Evolutionary conservation across 2,888 invertebrate species (phyloP).

Genomic region (Phragmatobia fuliginosa): DNA sequence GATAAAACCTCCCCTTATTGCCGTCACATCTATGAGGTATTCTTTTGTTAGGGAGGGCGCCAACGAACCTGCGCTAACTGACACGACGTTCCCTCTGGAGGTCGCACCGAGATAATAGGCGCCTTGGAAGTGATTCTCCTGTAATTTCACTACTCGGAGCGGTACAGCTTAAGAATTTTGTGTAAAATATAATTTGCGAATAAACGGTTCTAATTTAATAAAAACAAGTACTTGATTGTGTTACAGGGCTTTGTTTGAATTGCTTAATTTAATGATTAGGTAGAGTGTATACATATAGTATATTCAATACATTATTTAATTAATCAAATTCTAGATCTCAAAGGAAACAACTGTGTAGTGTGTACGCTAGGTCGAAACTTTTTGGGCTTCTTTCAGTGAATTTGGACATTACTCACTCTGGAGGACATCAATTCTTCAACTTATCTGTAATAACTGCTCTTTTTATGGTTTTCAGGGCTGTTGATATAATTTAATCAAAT

Average conservation of each 20-base stretch:
- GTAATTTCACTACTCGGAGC: neutral
- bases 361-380: neutral
- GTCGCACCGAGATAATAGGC: neutral
- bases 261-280: neutral
- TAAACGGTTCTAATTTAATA: constrained; percentile 6
- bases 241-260: too few species aligned
- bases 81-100: neutral
- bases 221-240: neutral
- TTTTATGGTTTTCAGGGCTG: too few species aligned
- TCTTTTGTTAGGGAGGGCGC: constrained; percentile 20
- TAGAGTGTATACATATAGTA: neutral
- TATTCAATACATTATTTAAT: neutral
- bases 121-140: constrained; percentile 1
- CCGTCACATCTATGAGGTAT: neutral
- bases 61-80: constrained; percentile 8
- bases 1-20: constrained; percentile 10
- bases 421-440: too few species aligned
- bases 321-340: neutral
- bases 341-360: neutral
- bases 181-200: constrained; percentile 7
- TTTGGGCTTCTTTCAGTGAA: neutral
- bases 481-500: too few species aligned
- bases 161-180: neutral
- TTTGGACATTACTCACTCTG: neutral
- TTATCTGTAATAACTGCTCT: too few species aligned